A percentile compares a stretch with the other conserved stretches of the same genome.
Evolutionary conservation across 1,140 invertebrate genomes (phyloP).

Genomic region (Zaprionus nigranus): DNA sequence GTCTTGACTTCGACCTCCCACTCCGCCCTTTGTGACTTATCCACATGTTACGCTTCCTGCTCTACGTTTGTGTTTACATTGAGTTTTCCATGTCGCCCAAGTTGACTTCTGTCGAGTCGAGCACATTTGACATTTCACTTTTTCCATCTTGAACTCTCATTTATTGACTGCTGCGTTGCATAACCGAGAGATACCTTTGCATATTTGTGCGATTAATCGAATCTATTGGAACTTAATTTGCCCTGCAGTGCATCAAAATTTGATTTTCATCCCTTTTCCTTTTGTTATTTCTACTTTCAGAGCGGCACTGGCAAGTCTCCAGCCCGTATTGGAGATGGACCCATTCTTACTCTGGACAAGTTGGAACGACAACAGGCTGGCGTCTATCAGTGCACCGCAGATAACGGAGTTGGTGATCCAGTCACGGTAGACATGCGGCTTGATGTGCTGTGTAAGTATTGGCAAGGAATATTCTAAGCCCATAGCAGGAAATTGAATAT

Average conservation of each 20-base stretch:
- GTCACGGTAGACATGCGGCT: conserved; percentile 87
- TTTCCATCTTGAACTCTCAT: conserved; percentile 56
- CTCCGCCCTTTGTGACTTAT: conserved; percentile 50
- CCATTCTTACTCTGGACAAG: conserved; percentile 87
- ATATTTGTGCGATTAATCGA: conserved; percentile 49
- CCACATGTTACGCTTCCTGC: conserved; percentile 32
- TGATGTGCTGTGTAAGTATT: conserved; percentile 87
- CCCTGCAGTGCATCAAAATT: neutral
- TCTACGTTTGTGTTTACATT: conserved; percentile 61
- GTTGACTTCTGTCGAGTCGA: conserved; percentile 45
- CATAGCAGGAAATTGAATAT: neutral
- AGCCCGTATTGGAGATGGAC: conserved; percentile 86
- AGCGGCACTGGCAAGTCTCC: conserved; percentile 81
- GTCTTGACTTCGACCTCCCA: conserved; percentile 18
- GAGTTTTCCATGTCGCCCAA: conserved; percentile 63
- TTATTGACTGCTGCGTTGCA: conserved; percentile 24
- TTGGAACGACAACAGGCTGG: conserved; percentile 88
- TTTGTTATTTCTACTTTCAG: conserved; percentile 34
- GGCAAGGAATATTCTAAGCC: neutral
- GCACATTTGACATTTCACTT: conserved; percentile 69
- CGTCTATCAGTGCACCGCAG: conserved; percentile 88
- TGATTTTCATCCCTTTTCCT: neutral
- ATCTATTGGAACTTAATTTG: conserved; percentile 40
- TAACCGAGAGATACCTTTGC: neutral
- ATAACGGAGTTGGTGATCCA: conserved; percentile 88